Conservation (phyloP, 2,888 invertebrate genomes). For the Microchrysa polita region DNA sequence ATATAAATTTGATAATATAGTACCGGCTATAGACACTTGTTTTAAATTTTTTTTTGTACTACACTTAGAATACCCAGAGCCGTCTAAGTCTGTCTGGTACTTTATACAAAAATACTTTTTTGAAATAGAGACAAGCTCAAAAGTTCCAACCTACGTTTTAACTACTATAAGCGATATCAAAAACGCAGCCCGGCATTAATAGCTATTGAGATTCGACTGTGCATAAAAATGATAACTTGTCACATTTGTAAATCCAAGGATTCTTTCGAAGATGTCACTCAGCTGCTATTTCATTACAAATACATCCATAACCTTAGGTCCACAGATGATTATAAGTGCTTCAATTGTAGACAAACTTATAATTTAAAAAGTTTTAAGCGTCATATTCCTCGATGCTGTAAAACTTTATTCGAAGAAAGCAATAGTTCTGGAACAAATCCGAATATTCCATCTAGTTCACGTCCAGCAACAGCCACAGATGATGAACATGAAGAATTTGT, state of each 20-base stretch:
- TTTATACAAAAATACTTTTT: not conserved
- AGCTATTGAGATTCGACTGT: no score
- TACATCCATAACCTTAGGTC: not conserved
- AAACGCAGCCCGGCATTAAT: no score
- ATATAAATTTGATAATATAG: no score
- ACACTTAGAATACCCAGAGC: not conserved
- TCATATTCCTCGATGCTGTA: not conserved
- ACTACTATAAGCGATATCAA: no score
- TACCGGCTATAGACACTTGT: no score
- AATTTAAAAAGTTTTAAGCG: conserved; percentile 14
- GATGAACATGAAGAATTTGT: no score
- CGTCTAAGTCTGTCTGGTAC: not conserved
- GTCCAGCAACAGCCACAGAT: no score
- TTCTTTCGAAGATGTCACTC: not conserved
- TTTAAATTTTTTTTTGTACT: not conserved
- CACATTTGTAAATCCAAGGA: not conserved
- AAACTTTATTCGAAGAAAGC: not conserved
- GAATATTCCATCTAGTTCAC: no score
- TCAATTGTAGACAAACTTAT: not conserved
- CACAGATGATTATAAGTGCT: conserved; percentile 4
- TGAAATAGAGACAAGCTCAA: not conserved
- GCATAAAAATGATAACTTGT: not conserved
- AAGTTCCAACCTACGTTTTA: not conserved
- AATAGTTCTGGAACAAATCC: not conserved
- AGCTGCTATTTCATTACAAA: not conserved